phyloP scores from a whole-genome alignment of 2,797 vertebrate species.

The Syngnathus acus region DNA sequence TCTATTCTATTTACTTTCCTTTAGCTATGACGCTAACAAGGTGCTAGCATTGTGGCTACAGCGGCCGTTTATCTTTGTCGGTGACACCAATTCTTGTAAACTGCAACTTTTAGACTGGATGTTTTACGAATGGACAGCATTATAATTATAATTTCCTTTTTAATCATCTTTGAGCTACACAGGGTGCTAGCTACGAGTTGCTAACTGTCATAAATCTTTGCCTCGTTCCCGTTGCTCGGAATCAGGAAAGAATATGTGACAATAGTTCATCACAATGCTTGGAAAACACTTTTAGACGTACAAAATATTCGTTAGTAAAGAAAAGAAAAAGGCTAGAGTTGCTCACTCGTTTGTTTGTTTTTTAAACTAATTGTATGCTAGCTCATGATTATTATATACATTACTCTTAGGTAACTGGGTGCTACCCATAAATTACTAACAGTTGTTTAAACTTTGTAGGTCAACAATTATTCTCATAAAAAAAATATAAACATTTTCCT shows the following conservation, averaged over 20 bases:
- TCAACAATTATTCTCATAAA: not conserved
- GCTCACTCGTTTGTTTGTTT: not conserved
- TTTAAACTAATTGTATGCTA: not conserved
- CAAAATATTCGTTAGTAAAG: not conserved
- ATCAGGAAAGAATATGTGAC: not conserved
- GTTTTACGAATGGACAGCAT: too few species aligned
- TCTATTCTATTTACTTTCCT: not conserved
- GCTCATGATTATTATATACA: not conserved
- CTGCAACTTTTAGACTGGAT: too few species aligned
- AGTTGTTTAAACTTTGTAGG: not conserved
- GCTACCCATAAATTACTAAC: not conserved
- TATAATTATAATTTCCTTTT: too few species aligned
- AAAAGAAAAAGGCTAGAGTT: not conserved
- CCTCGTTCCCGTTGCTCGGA: too few species aligned
- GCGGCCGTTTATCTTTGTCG: not conserved
- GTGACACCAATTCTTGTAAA: too few species aligned
- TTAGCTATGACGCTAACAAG: not conserved
- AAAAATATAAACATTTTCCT: not conserved
- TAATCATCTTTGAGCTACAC: too few species aligned
- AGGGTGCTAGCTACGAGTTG: too few species aligned
- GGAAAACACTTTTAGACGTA: not conserved
- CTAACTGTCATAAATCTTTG: too few species aligned
- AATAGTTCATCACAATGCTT: not conserved
- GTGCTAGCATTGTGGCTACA: too few species aligned
- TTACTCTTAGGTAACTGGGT: not conserved